phyloP scores from a whole-genome alignment of 2,797 vertebrate species.

The Emys orbicularis region DNA sequence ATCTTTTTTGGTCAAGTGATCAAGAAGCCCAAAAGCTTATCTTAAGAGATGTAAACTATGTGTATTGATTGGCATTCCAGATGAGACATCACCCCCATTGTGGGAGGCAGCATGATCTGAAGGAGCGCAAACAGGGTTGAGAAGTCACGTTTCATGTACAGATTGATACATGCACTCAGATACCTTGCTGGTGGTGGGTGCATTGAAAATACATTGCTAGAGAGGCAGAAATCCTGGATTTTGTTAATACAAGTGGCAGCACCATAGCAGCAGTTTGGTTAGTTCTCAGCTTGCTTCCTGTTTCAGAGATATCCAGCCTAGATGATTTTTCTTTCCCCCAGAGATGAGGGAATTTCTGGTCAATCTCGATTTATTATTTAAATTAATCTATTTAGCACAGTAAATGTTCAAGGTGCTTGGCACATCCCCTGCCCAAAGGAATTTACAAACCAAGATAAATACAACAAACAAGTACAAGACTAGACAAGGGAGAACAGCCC shows the following conservation, averaged over 20 bases:
- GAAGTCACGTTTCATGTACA: background rate
- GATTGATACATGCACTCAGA: background rate
- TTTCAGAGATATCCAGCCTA: background rate
- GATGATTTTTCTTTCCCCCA: background rate
- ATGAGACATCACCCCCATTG: too few relatives aligned
- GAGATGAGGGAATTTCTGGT: background rate
- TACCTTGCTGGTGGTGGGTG: background rate
- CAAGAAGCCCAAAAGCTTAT: background rate
- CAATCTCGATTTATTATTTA: background rate
- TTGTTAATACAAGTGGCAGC: background rate
- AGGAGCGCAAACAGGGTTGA: background rate
- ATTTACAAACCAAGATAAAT: background rate
- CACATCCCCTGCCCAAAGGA: background rate
- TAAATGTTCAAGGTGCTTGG: background rate
- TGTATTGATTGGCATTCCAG: background rate
- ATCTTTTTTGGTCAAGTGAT: background rate
- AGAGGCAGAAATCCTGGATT: background rate
- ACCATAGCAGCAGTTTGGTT: background rate
- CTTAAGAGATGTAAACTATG: background rate
- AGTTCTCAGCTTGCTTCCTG: background rate
- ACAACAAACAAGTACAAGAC: background rate
- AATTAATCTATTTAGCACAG: background rate
- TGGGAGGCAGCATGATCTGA: background rate
- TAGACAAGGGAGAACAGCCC: background rate
- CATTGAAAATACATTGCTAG: background rate